Evolutionary conservation across 2,797 vertebrate species (phyloP), one percentile per base, ranked within the genome.

Genomic region (Phataginus tricuspis): DNA sequence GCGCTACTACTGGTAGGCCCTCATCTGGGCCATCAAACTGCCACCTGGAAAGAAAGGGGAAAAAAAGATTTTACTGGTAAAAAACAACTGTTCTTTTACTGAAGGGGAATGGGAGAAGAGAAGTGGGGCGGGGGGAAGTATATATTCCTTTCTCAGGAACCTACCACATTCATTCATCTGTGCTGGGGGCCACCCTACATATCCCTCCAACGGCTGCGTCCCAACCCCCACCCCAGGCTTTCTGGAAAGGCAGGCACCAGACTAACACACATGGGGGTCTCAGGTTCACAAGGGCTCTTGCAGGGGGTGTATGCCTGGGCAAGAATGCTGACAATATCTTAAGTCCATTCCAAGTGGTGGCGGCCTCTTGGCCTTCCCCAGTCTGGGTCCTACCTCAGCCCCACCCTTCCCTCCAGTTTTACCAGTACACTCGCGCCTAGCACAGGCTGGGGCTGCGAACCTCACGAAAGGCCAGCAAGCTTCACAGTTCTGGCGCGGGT

Each of bases 61-160:
- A 21, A 69, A 61, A 55, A 49, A 51, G 77, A 21, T 69, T 94
- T 96, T 86, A 59, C 42, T 59, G 80, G 66, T 72, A 61, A 88
- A 90, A 88, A 66, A 63, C 37, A 95, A 53, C n/a, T 53, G 53
- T 53, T 61, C 63, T 90, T 74, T 79, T 68, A 82, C 42, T 74
- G 39, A 89, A 83, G 39, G 29, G 6, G 34, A 45, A 42, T 34
- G 68, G 27, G 27, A 14, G 13, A 23, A 15, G 15, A 82, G 75
- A 57, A 83, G 19, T 4, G 74, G 75, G 55, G 64, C 29, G 11
- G 49, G 42, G 12, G 53, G 49, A 13, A 57, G 55, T 57, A 85
- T 68, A 49, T 82, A 57, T 64, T 85, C 72, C 69, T 11, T 83
- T 57, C 86, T 78, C 69, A 59, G 68, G 86, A 75, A 66, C 39